Evolutionary conservation across 2,888 invertebrate species (phyloP).

Genomic region (Mongoloraphidia duomilia): DNA sequence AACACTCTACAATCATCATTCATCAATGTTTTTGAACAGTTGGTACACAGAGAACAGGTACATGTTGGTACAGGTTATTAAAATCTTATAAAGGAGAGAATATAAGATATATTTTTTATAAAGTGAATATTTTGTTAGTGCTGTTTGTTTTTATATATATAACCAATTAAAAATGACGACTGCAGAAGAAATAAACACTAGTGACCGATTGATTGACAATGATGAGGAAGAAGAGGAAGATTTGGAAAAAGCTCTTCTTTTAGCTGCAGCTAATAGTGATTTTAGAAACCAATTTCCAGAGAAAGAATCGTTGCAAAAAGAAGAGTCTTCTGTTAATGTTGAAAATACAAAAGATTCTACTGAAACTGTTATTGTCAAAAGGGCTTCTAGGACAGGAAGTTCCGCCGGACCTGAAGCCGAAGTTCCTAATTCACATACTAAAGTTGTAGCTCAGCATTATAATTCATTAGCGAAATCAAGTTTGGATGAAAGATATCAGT

Average conservation of each 20-base stretch:
- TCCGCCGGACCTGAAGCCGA: constrained; percentile 10
- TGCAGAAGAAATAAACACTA: no score
- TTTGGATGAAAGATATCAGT: constrained; percentile 62
- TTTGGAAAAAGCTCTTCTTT: constrained; percentile 24
- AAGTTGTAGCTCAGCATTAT: constrained; percentile 82
- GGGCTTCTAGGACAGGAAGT: constrained; percentile 3
- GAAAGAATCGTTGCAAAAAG: constrained; percentile 12
- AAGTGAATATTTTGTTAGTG: no score
- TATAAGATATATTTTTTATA: no score
- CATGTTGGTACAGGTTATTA: no score
- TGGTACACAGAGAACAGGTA: no score
- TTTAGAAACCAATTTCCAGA: constrained; percentile 19
- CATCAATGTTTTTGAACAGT: no score
- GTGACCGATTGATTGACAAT: neutral
- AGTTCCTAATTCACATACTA: constrained; percentile 30
- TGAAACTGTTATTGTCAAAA: constrained; percentile 6
- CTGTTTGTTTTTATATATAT: no score
- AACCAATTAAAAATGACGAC: no score
- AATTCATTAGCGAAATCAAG: constrained; percentile 79
- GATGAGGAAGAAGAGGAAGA: constrained; percentile 19
- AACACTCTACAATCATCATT: no score
- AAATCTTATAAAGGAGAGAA: no score
- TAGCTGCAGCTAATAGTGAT: constrained; percentile 28
- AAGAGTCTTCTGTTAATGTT: constrained; percentile 10
- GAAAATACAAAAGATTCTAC: constrained; percentile 11